A percentile compares a stretch with the other conserved stretches of the same genome.
Conservation (phyloP, 2,797 vertebrate genomes). For the Bothrops alternatus region DNA sequence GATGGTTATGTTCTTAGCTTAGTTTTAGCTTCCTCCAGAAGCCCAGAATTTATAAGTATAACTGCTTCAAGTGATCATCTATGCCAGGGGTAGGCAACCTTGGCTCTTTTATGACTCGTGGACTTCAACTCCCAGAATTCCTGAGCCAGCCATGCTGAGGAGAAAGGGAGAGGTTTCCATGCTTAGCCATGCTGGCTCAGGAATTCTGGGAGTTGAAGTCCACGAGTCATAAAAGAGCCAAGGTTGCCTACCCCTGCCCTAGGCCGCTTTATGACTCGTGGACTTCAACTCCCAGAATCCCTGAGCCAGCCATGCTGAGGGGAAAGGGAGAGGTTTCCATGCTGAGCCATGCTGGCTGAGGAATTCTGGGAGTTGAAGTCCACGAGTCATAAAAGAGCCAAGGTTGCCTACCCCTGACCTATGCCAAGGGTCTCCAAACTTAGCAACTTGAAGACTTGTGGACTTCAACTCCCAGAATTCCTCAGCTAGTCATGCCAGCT, state of each 20-base stretch:
- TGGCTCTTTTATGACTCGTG: background rate
- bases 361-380: background rate
- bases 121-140: background rate
- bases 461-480: background rate
- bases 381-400: too few relatives aligned
- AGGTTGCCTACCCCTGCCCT: too few relatives aligned
- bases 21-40: background rate
- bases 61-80: background rate
- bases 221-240: too few relatives aligned
- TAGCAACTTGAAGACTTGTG: too few relatives aligned
- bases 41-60: background rate
- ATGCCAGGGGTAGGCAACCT: background rate
- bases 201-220: background rate
- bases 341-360: too few relatives aligned
- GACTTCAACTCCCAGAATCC: background rate
- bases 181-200: background rate
- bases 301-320: background rate
- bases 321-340: too few relatives aligned
- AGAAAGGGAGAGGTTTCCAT: too few relatives aligned
- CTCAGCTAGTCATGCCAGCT: background rate
- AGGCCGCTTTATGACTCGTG: background rate
- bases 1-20: background rate
- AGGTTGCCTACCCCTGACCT: too few relatives aligned
- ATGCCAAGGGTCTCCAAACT: too few relatives aligned
- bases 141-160: background rate